phyloP scores from a whole-genome alignment of 37 sponge, comb jelly and placozoan genomes.

The Lycopodina hypogea region DNA sequence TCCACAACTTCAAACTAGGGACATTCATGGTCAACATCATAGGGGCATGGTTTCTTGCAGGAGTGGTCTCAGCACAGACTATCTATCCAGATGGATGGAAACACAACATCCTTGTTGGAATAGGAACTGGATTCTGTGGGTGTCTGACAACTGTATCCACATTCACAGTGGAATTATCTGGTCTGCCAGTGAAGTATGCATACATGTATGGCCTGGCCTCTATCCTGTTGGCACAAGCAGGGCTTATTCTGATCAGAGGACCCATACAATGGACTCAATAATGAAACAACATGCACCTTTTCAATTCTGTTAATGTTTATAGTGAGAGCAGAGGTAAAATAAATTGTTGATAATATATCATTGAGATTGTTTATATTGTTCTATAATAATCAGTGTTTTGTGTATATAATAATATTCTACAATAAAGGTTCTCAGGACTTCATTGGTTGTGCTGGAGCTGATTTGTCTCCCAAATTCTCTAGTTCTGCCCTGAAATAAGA shows the following conservation, averaged over 20 bases:
- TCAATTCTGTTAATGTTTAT: neutral
- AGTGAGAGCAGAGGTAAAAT: neutral
- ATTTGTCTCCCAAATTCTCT: constrained; percentile 75
- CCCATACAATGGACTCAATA: constrained; percentile 11
- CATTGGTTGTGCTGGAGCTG: constrained; percentile 39
- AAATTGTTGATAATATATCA: neutral
- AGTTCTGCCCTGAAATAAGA: constrained; percentile 74
- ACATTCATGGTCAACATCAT: constrained; percentile 52
- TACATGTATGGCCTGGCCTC: constrained; percentile 39
- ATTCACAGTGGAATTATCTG: constrained; percentile 38
- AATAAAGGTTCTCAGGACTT: constrained; percentile 10
- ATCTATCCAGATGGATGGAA: neutral
- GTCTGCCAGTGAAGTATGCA: constrained; percentile 13
- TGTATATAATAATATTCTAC: neutral
- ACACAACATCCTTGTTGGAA: constrained; percentile 18
- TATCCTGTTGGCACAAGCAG: constrained; percentile 30
- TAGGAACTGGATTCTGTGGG: constrained; percentile 60
- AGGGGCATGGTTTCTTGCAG: constrained; percentile 43
- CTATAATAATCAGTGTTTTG: neutral
- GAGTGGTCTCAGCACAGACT: neutral
- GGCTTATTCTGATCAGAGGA: constrained; percentile 23
- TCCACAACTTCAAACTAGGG: constrained; percentile 44
- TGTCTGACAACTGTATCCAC: constrained; percentile 72
- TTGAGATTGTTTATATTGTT: too few relatives aligned
- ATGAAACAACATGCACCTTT: neutral